Evolutionary conservation across 2,113 vertebrate species (phyloP), one percentile per base, ranked within the genome.

Genomic region (Ploceus nigricollis): DNA sequence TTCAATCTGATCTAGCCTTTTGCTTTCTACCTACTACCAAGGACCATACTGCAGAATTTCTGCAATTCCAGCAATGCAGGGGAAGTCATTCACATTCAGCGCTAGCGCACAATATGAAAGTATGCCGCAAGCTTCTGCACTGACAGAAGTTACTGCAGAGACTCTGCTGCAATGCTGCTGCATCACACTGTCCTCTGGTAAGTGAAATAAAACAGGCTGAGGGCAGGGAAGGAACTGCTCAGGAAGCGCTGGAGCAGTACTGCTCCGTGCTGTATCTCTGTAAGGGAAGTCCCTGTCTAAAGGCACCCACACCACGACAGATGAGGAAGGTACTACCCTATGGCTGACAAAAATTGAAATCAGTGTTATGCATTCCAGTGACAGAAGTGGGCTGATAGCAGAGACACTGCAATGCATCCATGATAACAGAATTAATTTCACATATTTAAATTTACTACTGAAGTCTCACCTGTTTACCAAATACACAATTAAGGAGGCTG

Each of bases 121-220:
- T 18, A 20, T 13, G 80, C 68, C 2, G 1, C 87, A 92, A 53
- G 61, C 76, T 63, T 76, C 82, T 58, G 51, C 71, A 33, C 71
- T 60, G 73, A 45, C 42, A 75, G 76, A 13, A 88, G 64, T 53
- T 90, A 47, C 86, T 91, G 93, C 90, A 68, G 72, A 82, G 47
- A 31, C 56, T 54, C 57, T 92, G 96, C 96, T 94, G 95, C 96
- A 95, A 27, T 57, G 87, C 23, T 51, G n/a, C 75, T 96, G 86
- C 77, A 73, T 48, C 56, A 37, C 24, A 56, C 15, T 82, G 53
- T 72, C 68, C 83, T 44, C 64, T 65, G n/a, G 8, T 3, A 39
- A 69, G n/a, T 17, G 54, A 92, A 85, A 79, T 12, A 37, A 23
- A 80, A 10, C 60, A 37, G 53, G 27, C 33, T 44, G 79, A 84